Evolutionary conservation across 2,888 invertebrate genomes (phyloP).

Genomic region (Phania funesta): DNA sequence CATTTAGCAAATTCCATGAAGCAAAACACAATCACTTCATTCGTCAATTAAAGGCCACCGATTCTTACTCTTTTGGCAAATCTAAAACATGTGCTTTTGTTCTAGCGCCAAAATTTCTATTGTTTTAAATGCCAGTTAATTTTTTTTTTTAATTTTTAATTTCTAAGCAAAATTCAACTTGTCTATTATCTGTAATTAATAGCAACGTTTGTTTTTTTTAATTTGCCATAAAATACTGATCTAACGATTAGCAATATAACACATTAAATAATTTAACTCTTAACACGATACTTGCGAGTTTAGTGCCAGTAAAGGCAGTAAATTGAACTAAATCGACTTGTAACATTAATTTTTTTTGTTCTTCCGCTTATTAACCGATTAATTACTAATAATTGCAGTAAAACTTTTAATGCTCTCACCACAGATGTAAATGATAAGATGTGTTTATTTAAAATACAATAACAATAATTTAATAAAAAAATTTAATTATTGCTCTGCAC

Average conservation of each 20-base stretch:
- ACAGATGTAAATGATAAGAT: neutral
- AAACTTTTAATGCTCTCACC: neutral
- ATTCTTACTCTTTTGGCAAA: too few relatives aligned
- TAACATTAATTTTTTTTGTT: conserved; percentile 19
- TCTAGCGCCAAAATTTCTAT: too few relatives aligned
- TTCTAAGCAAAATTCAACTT: neutral
- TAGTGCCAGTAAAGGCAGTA: too few relatives aligned
- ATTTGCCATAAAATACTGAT: conserved; percentile 35
- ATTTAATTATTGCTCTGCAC: too few relatives aligned
- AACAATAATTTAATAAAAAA: conserved; percentile 18
- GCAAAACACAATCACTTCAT: too few relatives aligned
- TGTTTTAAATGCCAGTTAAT: too few relatives aligned
- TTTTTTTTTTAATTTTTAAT: too few relatives aligned
- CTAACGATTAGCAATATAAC: neutral
- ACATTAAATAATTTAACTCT: conserved; percentile 4
- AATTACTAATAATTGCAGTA: conserved; percentile 18
- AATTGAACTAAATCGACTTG: conserved; percentile 33
- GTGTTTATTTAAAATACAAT: conserved; percentile 21
- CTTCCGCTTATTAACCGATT: conserved; percentile 53
- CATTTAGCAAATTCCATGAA: too few relatives aligned
- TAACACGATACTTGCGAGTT: conserved; percentile 25
- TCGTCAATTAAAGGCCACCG: too few relatives aligned
- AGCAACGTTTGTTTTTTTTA: neutral
- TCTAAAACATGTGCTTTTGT: too few relatives aligned
- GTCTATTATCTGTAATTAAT: neutral